Evolutionary conservation across 2,888 invertebrate species (phyloP).

Genomic region (Chymomyza amoena): DNA sequence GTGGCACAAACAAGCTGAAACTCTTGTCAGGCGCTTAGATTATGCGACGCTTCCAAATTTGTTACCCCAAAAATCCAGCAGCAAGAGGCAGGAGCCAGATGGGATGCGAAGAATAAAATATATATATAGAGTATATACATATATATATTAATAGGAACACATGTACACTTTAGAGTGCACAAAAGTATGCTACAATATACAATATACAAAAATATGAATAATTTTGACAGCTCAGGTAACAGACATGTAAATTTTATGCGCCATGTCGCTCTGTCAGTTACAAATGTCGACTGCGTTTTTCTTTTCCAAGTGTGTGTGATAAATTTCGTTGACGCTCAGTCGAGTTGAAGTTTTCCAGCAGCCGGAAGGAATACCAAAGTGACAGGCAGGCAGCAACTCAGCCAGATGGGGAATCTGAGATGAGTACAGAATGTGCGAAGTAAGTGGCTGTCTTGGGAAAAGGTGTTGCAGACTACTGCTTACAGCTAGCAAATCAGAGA

Average conservation of each 20-base stretch:
- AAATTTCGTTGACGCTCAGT: conserved; percentile 50
- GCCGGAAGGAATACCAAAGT: background rate
- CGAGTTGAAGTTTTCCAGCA: conserved; percentile 23
- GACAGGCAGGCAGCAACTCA: conserved; percentile 5
- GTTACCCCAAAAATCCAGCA: conserved; percentile 25
- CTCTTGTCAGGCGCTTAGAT: conserved; percentile 28
- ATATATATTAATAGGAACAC: conserved; percentile 63
- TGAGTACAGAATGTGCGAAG: conserved; percentile 27
- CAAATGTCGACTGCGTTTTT: conserved; percentile 46
- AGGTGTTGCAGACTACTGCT: no score
- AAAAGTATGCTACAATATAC: conserved; percentile 14
- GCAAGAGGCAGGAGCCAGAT: conserved; percentile 23
- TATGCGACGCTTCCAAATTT: conserved; percentile 45
- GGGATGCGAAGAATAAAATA: background rate
- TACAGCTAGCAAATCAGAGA: no score
- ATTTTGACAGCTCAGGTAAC: conserved; percentile 42
- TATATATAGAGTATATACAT: no score
- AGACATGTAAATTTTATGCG: conserved; percentile 53
- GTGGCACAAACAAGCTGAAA: background rate
- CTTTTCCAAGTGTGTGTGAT: conserved; percentile 42
- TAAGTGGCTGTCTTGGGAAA: conserved; percentile 15
- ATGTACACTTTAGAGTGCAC: conserved; percentile 30
- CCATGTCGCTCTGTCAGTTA: conserved; percentile 43
- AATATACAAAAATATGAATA: conserved; percentile 57
- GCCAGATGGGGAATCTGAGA: background rate